Percentiles rank a stretch among this genome's conserved stretches.
phyloP scores from a whole-genome alignment of 2,888 invertebrate species.

The Acrocyrtus sp. region DNA sequence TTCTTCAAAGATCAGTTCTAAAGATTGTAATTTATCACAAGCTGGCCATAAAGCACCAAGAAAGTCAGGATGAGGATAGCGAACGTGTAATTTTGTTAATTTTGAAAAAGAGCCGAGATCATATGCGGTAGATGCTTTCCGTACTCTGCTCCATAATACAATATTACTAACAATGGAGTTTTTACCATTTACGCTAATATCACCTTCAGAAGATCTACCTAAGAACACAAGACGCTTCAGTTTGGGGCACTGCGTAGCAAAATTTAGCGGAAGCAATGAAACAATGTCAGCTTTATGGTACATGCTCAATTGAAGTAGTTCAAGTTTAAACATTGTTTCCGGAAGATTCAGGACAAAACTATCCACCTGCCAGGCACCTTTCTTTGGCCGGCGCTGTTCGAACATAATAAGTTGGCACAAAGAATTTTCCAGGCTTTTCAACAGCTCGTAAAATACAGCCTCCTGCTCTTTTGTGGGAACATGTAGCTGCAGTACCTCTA shows the following conservation, averaged over 20 bases:
- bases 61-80: constrained; percentile 7
- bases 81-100: constrained; percentile 12
- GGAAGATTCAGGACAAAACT: constrained; percentile 10
- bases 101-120: constrained; percentile 7
- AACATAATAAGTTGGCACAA: constrained; percentile 16
- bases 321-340: neutral
- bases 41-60: constrained; percentile 1
- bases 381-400: constrained; percentile 3
- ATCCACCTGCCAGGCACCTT: neutral
- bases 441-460: constrained; percentile 4
- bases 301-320: constrained; percentile 24
- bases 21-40: neutral
- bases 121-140: neutral
- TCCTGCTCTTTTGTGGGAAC: neutral
- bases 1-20: neutral
- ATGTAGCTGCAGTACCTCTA: constrained; percentile 18
- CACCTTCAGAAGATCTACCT: neutral
- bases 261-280: neutral
- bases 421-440: constrained; percentile 9
- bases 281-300: constrained; percentile 12
- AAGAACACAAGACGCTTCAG: constrained; percentile 11
- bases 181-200: neutral
- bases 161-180: neutral
- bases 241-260: constrained; percentile 5
- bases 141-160: constrained; percentile 5